Evolutionary conservation across 2,113 vertebrate species (phyloP).

Genomic region (Hippocampus mohnikei): DNA sequence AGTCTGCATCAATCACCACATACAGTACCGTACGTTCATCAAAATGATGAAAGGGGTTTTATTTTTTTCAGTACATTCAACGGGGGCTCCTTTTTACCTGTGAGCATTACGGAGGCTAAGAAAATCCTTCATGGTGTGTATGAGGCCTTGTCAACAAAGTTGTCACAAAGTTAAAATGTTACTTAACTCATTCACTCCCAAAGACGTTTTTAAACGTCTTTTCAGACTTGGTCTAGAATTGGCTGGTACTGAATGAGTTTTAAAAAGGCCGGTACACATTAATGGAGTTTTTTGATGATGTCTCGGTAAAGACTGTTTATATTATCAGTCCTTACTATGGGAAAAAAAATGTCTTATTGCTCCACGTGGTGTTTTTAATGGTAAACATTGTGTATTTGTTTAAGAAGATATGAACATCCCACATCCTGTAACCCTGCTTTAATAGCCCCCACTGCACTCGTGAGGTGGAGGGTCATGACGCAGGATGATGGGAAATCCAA

Average conservation of each 20-base stretch:
- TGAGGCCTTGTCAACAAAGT: neutral
- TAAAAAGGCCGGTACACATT: neutral
- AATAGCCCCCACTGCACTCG: conserved; percentile 7
- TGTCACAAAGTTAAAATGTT: neutral
- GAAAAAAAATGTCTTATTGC: neutral
- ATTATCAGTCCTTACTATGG: neutral
- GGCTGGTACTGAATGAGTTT: no score
- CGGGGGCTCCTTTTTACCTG: neutral
- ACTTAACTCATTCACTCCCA: no score
- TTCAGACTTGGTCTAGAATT: no score
- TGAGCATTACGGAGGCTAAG: neutral
- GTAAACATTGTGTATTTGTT: neutral
- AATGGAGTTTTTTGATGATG: neutral
- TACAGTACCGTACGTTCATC: no score
- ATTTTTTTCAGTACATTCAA: no score
- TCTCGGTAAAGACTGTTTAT: neutral
- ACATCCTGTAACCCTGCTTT: conserved; percentile 7
- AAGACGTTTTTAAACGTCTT: no score
- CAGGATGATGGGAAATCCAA: conserved; percentile 38
- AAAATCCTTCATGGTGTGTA: neutral
- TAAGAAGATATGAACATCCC: neutral
- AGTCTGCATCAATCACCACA: no score
- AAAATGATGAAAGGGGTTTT: no score
- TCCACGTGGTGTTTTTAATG: neutral
- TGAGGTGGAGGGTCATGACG: conserved; percentile 10